phyloP scores from a whole-genome alignment of 2,797 vertebrate genomes.

The Limnodromus scolopaceus region DNA sequence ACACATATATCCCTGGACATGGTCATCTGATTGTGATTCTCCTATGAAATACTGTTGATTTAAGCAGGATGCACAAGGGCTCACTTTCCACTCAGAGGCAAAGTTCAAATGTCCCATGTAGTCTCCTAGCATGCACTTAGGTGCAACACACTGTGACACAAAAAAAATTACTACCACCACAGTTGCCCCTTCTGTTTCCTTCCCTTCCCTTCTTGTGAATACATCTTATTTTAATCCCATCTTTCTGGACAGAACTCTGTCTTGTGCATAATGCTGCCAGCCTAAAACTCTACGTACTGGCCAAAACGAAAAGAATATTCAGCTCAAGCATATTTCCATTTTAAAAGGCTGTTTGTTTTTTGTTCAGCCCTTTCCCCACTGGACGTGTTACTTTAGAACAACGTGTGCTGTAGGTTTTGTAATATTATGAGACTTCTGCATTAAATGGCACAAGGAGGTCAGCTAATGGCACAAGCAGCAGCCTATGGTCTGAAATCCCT shows the following conservation, averaged over 20 bases:
- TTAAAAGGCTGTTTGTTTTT: not conserved
- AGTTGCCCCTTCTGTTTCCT: not conserved
- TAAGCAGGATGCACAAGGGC: not conserved
- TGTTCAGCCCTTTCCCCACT: not conserved
- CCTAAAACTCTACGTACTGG: not conserved
- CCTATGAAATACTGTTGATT: not conserved
- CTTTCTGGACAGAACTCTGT: not conserved
- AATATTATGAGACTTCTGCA: not conserved
- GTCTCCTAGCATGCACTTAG: not conserved
- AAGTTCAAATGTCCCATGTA: not conserved
- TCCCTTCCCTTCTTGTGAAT: not conserved
- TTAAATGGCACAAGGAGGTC: not conserved
- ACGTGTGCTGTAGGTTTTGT: not conserved
- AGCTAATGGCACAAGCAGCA: not conserved
- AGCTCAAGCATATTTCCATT: not conserved
- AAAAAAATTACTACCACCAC: not conserved
- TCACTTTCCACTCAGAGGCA: not conserved
- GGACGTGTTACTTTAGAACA: not conserved
- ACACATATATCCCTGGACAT: rapidly evolving
- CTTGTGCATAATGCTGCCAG: not conserved
- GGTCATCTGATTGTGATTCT: not conserved
- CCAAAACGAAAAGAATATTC: not conserved
- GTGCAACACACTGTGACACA: not conserved
- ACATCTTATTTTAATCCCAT: not conserved
- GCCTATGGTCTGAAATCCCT: not conserved